Conservation (phyloP, 2,888 invertebrate genomes). For the Lordiphosa fenestrarum region DNA sequence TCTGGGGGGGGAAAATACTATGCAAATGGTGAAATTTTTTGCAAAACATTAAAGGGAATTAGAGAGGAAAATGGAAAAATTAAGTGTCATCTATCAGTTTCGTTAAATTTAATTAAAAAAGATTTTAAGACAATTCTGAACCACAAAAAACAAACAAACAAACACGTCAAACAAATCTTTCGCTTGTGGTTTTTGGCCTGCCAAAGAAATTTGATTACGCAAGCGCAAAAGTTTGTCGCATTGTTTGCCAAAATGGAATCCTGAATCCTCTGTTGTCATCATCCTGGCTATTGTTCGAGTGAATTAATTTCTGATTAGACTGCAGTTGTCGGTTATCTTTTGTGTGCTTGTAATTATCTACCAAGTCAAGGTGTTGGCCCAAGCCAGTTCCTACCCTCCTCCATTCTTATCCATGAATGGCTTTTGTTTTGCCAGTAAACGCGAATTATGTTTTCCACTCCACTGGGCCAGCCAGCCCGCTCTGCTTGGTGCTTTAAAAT, state of each 20-base stretch:
- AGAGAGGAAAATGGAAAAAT: neutral
- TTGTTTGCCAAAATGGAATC: conserved; percentile 10
- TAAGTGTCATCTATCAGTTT: neutral
- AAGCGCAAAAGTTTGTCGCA: conserved; percentile 9
- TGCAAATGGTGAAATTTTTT: conserved; percentile 43
- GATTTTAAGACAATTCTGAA: too few relatives aligned
- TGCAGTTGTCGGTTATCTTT: conserved; percentile 39
- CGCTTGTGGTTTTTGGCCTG: conserved; percentile 4
- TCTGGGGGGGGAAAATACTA: conserved; percentile 28
- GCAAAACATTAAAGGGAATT: neutral
- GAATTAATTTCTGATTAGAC: conserved; percentile 41
- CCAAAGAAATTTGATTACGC: conserved; percentile 2
- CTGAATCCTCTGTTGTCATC: conserved; percentile 4
- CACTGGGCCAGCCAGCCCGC: conserved; percentile 16
- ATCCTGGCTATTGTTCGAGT: conserved; percentile 35
- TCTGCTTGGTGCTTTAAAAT: conserved; percentile 30
- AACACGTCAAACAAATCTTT: conserved; percentile 1
- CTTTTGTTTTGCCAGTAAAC: conserved; percentile 33
- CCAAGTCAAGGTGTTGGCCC: conserved; percentile 22
- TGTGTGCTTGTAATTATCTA: conserved; percentile 29
- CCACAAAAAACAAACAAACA: neutral
- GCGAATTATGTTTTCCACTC: conserved; percentile 38
- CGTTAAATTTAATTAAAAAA: too few relatives aligned
- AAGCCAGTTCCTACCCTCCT: conserved; percentile 8
- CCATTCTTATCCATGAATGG: conserved; percentile 17